phyloP scores from a whole-genome alignment of 2,888 invertebrate genomes.

The Girardia tigrina region DNA sequence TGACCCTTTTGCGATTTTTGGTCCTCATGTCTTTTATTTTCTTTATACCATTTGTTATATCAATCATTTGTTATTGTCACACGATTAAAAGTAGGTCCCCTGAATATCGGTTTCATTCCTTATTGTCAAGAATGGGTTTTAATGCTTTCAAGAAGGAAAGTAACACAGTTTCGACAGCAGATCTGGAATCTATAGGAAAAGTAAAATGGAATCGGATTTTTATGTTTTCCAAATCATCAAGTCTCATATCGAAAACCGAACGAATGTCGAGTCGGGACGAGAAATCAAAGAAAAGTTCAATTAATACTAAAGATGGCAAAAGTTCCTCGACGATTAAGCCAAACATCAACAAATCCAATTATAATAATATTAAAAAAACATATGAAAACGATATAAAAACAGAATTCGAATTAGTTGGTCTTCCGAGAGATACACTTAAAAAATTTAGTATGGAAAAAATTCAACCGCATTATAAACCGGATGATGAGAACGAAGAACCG shows the following conservation, averaged over 20 bases:
- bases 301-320: no score
- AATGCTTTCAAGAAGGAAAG: no score
- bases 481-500: no score
- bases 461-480: no score
- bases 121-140: background rate
- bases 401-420: no score
- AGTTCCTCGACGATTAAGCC: background rate
- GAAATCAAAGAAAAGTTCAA: background rate
- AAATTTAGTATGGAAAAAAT: no score
- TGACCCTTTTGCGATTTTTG: background rate
- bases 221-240: background rate
- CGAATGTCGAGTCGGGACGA: background rate
- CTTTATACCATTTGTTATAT: background rate
- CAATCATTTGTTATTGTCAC: background rate
- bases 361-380: no score
- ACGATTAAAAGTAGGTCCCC: background rate
- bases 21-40: background rate
- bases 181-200: background rate
- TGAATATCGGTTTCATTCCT: background rate
- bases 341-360: background rate
- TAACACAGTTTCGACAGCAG: background rate
- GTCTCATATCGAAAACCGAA: background rate
- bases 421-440: no score
- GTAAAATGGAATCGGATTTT: background rate
- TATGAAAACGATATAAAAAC: no score